Evolutionary conservation across 2,113 vertebrate species (phyloP), one percentile per base, ranked within the genome.

Genomic region (Anhinga anhinga): DNA sequence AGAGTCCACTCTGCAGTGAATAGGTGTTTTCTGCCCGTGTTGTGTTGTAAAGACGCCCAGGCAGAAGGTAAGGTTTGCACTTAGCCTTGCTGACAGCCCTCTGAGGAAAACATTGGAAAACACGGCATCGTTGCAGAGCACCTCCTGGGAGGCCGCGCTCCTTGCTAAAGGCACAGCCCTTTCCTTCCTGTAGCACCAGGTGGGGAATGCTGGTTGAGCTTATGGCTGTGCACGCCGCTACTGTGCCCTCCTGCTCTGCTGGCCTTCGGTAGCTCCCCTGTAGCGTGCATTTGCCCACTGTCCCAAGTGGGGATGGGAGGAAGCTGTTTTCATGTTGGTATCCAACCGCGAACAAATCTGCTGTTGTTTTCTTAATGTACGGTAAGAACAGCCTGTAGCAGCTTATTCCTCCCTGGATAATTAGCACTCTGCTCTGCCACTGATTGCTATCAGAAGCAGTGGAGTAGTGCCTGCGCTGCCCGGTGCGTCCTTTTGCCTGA

Each of bases 211-310:
- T 2, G 0, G 25, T 25, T 0, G 2, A 42, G 61, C 70, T 65
- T 0, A 1, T 0, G 6, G 45, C 74, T 88, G 62, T 1, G 0
- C 15, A 4, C 2, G 27, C 40, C 1, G 6, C 69, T 53, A 8
- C 70, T 67, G 55, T 0, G 0, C 38, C 50, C 38, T 85, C 42
- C 77, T 50, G 47, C 73, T 79, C 49, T 14, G 52, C 82, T 55
- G 84, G 78, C 52, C 50, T 13, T 30, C 6, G 7, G 56, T 76
- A 58, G 67, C 74, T 88, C 42, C 47, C 49, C n/a, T 0, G 2
- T 10, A 15, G 56, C 0, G 1, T 7, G 27, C 0, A 1, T 26
- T 77, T 34, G 49, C 67, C 30, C 1, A 2, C 5, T 0, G 0
- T 42, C 82, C 82, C 0, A 0, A 25, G 71, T 5, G 2, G 3